Percentiles rank a stretch among this genome's conserved stretches.
phyloP scores from a whole-genome alignment of 2,888 invertebrate species.

The Acrocyrtus sp. region DNA sequence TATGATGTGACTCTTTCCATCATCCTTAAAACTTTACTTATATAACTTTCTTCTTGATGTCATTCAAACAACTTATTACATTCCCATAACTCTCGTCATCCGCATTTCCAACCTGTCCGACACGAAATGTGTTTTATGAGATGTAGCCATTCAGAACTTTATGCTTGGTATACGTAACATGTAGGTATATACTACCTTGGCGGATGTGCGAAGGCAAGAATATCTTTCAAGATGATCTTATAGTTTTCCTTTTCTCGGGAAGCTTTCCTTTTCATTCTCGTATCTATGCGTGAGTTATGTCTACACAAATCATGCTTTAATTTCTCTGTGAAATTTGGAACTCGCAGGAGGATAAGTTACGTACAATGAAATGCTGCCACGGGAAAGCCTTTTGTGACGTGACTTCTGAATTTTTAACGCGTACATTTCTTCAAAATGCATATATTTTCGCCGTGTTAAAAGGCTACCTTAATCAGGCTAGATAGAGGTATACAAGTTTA shows the following conservation, averaged over 20 bases:
- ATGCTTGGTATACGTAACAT: too few relatives aligned
- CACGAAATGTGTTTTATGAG: background rate
- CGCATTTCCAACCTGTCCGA: constrained; percentile 3
- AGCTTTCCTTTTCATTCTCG: constrained; percentile 12
- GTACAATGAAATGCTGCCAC: too few relatives aligned
- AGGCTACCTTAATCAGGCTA: too few relatives aligned
- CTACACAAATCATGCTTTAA: constrained; percentile 37
- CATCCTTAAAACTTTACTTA: constrained; percentile 43
- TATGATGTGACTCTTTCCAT: constrained; percentile 29
- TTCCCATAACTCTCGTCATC: constrained; percentile 56
- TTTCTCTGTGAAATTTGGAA: constrained; percentile 32
- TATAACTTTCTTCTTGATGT: constrained; percentile 56
- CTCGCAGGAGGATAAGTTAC: too few relatives aligned
- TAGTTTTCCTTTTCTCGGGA: constrained; percentile 20
- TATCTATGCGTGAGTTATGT: too few relatives aligned
- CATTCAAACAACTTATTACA: constrained; percentile 56
- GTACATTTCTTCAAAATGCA: too few relatives aligned
- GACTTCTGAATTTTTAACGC: too few relatives aligned
- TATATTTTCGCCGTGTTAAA: too few relatives aligned
- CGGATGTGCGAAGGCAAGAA: background rate
- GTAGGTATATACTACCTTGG: too few relatives aligned
- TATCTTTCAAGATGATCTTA: background rate
- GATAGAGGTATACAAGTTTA: too few relatives aligned
- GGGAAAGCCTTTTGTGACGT: too few relatives aligned
- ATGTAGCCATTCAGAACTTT: background rate